These are phyloP conservation scores for Drosophila hydei DNA, from an alignment of 1,140 invertebrate species.

Conservation along the genomic window DNA sequence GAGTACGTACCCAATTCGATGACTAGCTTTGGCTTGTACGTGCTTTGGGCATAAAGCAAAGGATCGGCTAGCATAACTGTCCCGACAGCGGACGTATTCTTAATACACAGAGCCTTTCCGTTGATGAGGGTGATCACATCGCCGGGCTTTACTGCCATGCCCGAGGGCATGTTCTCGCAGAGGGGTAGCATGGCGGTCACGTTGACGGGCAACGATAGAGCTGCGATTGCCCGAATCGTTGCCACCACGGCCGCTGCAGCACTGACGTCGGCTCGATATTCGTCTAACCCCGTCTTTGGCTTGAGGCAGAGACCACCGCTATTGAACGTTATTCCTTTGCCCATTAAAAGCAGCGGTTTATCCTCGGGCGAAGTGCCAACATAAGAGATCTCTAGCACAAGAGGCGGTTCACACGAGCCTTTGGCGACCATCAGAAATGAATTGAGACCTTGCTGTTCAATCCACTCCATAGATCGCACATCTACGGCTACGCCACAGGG, in stretches of 20 bases:
- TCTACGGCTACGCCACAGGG: slow-evolving; percentile 87
- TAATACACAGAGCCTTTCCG: slow-evolving; percentile 92
- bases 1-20: slow-evolving; percentile 90
- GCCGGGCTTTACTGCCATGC: slow-evolving; percentile 92
- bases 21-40: slow-evolving; percentile 86
- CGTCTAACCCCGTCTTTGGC: slow-evolving; percentile 89
- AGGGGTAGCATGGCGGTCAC: slow-evolving; percentile 90
- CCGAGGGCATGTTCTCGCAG: slow-evolving; percentile 94
- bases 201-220: slow-evolving; percentile 87
- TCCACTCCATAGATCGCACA: slow-evolving; percentile 86
- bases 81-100: slow-evolving; percentile 94
- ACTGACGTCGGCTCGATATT: slow-evolving; percentile 94
- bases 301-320: slow-evolving; percentile 94
- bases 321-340: slow-evolving; percentile 73
- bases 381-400: slow-evolving; percentile 68
- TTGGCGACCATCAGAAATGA: slow-evolving; percentile 90
- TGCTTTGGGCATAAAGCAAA: slow-evolving; percentile 89
- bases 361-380: slow-evolving; percentile 64
- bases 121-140: slow-evolving; percentile 93
- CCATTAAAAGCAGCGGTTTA: slow-evolving; percentile 56
- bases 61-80: slow-evolving; percentile 94
- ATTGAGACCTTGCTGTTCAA: slow-evolving; percentile 58
- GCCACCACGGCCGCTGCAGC: slow-evolving; percentile 60
- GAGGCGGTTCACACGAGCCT: slow-evolving; percentile 89
- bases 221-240: slow-evolving; percentile 66